These are phyloP conservation scores for Ectemnius lituratus DNA, from an alignment of 2,888 invertebrate genomes.

Conservation along the genomic window DNA sequence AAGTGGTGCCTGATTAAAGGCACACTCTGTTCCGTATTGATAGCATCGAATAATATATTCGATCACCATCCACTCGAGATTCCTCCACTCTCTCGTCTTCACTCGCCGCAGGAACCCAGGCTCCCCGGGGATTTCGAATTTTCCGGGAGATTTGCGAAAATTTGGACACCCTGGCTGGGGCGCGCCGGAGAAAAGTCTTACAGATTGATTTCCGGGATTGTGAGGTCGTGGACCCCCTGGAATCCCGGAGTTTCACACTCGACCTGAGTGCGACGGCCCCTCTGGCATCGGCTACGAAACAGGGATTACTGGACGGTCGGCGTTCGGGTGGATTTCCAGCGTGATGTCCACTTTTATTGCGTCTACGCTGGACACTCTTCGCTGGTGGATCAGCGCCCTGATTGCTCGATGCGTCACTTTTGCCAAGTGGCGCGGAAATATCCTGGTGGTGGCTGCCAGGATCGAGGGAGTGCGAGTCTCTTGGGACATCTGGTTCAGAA, in stretches of 20 bases:
- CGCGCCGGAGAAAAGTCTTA: slow-evolving; percentile 48
- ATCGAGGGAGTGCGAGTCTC: not conserved
- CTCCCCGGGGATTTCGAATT: too few relatives aligned
- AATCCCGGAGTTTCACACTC: slow-evolving; percentile 75
- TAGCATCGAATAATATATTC: slow-evolving; percentile 18
- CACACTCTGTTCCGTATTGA: slow-evolving; percentile 12
- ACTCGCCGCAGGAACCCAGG: too few relatives aligned
- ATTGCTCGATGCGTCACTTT: slow-evolving; percentile 40
- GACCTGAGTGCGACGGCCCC: slow-evolving; percentile 71
- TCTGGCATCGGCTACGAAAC: slow-evolving; percentile 63
- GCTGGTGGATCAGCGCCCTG: slow-evolving; percentile 20
- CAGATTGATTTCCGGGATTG: slow-evolving; percentile 70
- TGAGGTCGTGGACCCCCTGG: slow-evolving; percentile 38
- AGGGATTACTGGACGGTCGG: slow-evolving; percentile 50
- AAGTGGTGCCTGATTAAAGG: too few relatives aligned
- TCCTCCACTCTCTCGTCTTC: too few relatives aligned
- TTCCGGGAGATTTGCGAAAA: too few relatives aligned
- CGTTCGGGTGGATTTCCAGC: slow-evolving; percentile 23
- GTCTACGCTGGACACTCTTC: slow-evolving; percentile 13
- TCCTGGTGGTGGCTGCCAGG: not conserved
- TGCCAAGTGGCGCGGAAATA: slow-evolving; percentile 40
- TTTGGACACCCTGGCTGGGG: too few relatives aligned
- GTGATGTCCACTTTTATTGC: slow-evolving; percentile 21
- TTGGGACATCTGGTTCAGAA: not conserved
- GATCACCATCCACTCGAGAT: too few relatives aligned